Evolutionary conservation across 37 sponge, comb jelly and placozoan species (phyloP).

Genomic region (Agelas oroides): DNA sequence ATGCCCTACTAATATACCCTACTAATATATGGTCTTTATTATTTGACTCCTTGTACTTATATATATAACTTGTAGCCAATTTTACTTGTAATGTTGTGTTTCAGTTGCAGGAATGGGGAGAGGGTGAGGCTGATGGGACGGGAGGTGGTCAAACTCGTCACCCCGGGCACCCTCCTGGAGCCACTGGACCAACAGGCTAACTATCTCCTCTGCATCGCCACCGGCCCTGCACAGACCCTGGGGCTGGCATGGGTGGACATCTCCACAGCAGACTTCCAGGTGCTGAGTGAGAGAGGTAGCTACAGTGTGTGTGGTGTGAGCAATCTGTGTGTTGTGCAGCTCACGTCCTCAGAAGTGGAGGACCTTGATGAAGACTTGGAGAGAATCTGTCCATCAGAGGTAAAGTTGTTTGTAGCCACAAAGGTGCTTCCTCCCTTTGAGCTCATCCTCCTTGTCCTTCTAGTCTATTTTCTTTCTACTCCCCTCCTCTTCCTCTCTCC

Average conservation of each 20-base stretch:
- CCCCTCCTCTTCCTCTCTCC: too few species aligned
- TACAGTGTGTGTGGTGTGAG: neutral
- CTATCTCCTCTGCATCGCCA: slow-evolving; percentile 73
- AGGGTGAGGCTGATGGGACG: slow-evolving; percentile 43
- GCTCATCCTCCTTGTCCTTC: too few species aligned
- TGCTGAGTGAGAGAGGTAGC: neutral
- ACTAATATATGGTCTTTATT: too few species aligned
- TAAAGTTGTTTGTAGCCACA: slow-evolving; percentile 19
- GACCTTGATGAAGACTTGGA: slow-evolving; percentile 78
- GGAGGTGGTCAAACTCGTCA: slow-evolving; percentile 77
- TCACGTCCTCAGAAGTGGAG: slow-evolving; percentile 23
- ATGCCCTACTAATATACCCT: too few species aligned
- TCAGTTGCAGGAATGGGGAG: neutral
- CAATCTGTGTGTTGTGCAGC: neutral
- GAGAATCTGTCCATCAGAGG: slow-evolving; percentile 84
- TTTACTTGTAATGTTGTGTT: too few species aligned
- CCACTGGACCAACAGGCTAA: slow-evolving; percentile 74
- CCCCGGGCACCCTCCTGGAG: slow-evolving; percentile 88
- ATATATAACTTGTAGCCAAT: too few species aligned
- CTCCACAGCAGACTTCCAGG: slow-evolving; percentile 82
- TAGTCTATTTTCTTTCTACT: too few species aligned
- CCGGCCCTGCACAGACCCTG: slow-evolving; percentile 57
- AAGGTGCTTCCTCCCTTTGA: too few species aligned
- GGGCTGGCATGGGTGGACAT: slow-evolving; percentile 90
- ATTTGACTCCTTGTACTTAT: too few species aligned